Percentiles rank a stretch among this genome's conserved stretches.
phyloP scores from a whole-genome alignment of 2,888 invertebrate genomes.

The Norana najaformis region DNA sequence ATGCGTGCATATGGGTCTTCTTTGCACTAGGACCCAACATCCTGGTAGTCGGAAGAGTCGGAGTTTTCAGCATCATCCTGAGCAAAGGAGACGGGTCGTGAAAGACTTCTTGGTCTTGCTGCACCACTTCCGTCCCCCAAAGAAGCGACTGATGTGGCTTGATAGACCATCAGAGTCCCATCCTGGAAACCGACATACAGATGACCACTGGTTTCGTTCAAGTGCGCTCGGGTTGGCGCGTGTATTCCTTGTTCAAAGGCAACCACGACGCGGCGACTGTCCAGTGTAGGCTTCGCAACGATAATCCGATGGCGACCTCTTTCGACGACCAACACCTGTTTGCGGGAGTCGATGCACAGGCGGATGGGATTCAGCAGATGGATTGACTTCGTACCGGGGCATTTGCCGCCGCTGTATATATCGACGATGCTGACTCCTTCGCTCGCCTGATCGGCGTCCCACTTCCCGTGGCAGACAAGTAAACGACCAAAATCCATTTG shows the following conservation, averaged over 20 bases:
- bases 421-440: conserved; percentile 14
- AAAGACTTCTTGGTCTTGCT: too few relatives aligned
- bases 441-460: neutral
- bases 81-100: too few relatives aligned
- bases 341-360: neutral
- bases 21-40: too few relatives aligned
- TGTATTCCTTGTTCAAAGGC: neutral
- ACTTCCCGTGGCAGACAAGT: neutral
- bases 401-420: neutral
- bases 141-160: neutral
- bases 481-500: neutral
- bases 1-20: too few relatives aligned
- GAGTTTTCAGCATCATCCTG: too few relatives aligned
- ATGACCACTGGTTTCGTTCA: neutral
- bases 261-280: neutral
- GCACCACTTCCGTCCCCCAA: neutral
- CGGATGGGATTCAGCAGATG: neutral
- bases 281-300: neutral
- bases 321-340: neutral
- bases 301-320: neutral
- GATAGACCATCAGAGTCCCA: neutral
- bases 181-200: neutral
- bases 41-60: too few relatives aligned
- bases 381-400: neutral
- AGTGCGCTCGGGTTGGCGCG: neutral